A percentile compares a stretch with the other conserved stretches of the same genome.
phyloP scores from a whole-genome alignment of 2,113 vertebrate species.

The Elgaria multicarinata region DNA sequence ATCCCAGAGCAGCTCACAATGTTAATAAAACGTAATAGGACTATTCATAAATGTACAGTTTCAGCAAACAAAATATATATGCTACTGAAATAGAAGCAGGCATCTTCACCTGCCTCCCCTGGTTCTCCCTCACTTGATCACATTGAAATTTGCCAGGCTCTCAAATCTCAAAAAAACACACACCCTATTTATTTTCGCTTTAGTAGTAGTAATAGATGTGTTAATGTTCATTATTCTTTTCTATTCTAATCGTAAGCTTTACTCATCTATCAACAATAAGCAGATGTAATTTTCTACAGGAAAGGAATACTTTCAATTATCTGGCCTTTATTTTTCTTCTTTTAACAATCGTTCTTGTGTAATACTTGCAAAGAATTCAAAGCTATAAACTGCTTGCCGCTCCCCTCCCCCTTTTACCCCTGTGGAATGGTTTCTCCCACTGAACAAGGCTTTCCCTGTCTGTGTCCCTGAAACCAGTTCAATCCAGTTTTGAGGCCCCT shows the following conservation, averaged over 20 bases:
- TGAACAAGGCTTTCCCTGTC: neutral
- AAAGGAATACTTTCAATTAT: neutral
- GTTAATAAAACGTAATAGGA: neutral
- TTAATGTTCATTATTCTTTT: neutral
- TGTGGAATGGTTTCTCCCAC: conserved; percentile 20
- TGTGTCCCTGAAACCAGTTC: neutral
- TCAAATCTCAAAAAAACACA: neutral
- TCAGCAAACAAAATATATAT: neutral
- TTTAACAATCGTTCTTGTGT: neutral
- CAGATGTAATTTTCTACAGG: neutral
- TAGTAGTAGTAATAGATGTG: neutral
- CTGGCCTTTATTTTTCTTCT: too few species aligned
- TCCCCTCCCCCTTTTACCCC: neutral
- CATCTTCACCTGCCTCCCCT: neutral
- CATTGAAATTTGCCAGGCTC: neutral
- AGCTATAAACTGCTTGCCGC: neutral
- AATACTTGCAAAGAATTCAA: neutral
- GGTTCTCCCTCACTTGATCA: neutral
- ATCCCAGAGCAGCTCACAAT: neutral
- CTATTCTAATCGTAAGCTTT: neutral
- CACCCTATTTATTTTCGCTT: neutral
- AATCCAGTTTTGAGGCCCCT: conserved; percentile 1
- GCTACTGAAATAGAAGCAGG: neutral
- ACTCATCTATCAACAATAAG: neutral
- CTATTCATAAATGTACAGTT: neutral